Conservation (phyloP, 2,888 invertebrate genomes). For the Drosophila leonis region DNA sequence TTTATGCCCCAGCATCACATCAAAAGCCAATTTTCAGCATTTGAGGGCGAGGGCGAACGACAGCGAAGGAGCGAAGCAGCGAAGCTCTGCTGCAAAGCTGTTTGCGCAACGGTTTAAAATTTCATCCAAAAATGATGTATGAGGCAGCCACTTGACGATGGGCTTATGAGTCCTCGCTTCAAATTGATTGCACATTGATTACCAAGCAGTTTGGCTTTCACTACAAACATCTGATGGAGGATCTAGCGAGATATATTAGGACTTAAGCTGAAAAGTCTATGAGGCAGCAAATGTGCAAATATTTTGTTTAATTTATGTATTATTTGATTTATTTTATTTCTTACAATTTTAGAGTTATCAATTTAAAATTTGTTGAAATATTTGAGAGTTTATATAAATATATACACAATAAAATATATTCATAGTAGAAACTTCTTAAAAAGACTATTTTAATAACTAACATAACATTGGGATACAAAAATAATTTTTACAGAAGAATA, state of each 20-base stretch:
- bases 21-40: constrained; percentile 16
- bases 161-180: constrained; percentile 10
- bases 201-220: not conserved
- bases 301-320: not conserved
- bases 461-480: no score
- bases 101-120: constrained; percentile 25
- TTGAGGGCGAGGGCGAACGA: not conserved
- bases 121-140: constrained; percentile 14
- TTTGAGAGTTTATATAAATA: no score
- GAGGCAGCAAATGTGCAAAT: no score
- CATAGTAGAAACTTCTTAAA: no score
- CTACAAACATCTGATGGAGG: not conserved
- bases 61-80: not conserved
- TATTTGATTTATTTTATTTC: not conserved
- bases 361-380: no score
- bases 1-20: constrained; percentile 14
- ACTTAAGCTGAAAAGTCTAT: not conserved
- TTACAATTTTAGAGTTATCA: no score
- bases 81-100: constrained; percentile 1
- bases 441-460: no score
- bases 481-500: no score
- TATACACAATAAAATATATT: no score
- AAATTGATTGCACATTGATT: constrained; percentile 11
- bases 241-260: not conserved
- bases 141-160: constrained; percentile 1